Conservation (phyloP, 2,888 invertebrate genomes). For the Epinotia ramella region DNA sequence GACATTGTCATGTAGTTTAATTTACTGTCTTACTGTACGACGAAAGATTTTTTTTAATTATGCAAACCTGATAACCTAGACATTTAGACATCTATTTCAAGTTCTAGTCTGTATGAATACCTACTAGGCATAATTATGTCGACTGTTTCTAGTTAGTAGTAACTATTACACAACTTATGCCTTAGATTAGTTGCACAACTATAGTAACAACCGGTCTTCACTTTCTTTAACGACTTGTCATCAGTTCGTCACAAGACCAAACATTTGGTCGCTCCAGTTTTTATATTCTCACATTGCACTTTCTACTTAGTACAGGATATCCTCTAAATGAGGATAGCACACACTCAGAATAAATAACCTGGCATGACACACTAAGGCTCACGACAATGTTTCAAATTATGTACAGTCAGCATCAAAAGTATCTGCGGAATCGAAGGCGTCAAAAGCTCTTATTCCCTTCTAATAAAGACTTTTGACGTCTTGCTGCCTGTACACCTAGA, state of each 20-base stretch:
- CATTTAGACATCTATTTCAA: not conserved
- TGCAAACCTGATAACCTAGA: not conserved
- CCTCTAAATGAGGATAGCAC: slow-evolving; percentile 24
- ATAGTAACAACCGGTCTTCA: not conserved
- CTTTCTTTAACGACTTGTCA: not conserved
- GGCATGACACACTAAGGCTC: not conserved
- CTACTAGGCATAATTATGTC: not conserved
- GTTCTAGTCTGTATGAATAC: not conserved
- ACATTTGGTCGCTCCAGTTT: not conserved
- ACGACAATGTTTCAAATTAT: not conserved
- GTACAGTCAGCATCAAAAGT: no score
- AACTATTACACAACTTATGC: not conserved
- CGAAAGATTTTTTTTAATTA: no score
- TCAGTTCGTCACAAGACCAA: not conserved
- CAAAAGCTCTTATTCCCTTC: no score
- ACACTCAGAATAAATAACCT: slow-evolving; percentile 26
- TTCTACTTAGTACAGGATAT: slow-evolving; percentile 34
- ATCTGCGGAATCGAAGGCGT: no score
- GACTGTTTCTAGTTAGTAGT: not conserved
- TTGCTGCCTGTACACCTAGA: no score
- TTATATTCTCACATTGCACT: slow-evolving; percentile 12
- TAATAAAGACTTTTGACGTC: no score
- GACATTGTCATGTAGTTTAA: no score
- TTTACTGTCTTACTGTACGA: no score
- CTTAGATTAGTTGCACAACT: not conserved